phyloP scores from a whole-genome alignment of 2,113 vertebrate species.

The Chascanopsetta lugubris region DNA sequence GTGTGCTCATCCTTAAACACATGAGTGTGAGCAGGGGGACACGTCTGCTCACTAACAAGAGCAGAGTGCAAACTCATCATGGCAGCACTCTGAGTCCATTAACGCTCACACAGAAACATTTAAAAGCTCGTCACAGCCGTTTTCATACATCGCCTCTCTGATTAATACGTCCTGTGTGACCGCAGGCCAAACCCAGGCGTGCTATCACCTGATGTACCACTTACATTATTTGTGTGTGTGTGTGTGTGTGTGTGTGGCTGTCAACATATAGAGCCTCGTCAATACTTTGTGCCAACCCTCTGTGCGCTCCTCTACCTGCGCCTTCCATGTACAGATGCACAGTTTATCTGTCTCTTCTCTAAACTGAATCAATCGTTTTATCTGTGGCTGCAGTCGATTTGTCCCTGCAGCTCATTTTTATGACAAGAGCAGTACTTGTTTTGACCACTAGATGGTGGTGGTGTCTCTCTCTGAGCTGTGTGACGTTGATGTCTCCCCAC shows the following conservation, averaged over 20 bases:
- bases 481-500: too few species aligned
- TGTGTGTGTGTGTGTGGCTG: conserved; percentile 23
- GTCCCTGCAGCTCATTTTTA: conserved; percentile 21
- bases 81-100: conserved; percentile 72
- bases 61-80: conserved; percentile 50
- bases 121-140: conserved; percentile 56
- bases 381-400: conserved; percentile 38
- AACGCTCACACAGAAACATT: conserved; percentile 49
- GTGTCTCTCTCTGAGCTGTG: not conserved
- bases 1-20: conserved; percentile 40
- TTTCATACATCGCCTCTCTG: conserved; percentile 48
- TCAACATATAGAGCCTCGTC: conserved; percentile 66
- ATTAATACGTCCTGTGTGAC: conserved; percentile 34
- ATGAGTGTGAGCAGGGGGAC: conserved; percentile 36
- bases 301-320: conserved; percentile 62
- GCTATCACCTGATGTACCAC: conserved; percentile 12
- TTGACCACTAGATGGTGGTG: conserved; percentile 55
- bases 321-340: too few species aligned
- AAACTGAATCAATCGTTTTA: conserved; percentile 61
- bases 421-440: not conserved
- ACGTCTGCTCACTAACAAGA: conserved; percentile 37
- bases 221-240: not conserved
- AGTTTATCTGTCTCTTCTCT: conserved; percentile 22
- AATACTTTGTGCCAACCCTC: conserved; percentile 69
- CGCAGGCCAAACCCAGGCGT: conserved; percentile 20